Percentiles rank a stretch among this genome's conserved stretches.
These are phyloP conservation scores for Polyodon spathula DNA, from an alignment of 2,113 vertebrate species.

Conservation along the genomic window DNA sequence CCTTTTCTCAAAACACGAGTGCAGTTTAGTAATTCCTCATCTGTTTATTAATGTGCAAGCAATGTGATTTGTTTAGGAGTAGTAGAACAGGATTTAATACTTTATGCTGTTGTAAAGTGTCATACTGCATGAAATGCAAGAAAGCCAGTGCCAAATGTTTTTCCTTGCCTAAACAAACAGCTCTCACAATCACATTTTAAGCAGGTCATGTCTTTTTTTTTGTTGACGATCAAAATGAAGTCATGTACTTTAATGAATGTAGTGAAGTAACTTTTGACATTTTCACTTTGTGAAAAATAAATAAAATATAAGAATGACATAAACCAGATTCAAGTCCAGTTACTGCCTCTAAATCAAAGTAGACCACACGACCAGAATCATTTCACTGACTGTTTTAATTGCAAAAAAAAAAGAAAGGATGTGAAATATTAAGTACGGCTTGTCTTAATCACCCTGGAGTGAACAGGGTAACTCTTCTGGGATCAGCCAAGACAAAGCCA, in stretches of 20 bases:
- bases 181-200: background rate
- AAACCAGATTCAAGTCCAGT: background rate
- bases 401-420: no score
- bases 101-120: slow-evolving; percentile 2
- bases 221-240: slow-evolving; percentile 21
- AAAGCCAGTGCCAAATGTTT: slow-evolving; percentile 27
- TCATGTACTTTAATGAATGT: slow-evolving; percentile 21
- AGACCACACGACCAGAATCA: background rate
- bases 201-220: background rate
- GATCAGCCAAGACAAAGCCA: no score
- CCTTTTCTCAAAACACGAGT: background rate
- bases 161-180: slow-evolving; percentile 14
- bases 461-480: no score
- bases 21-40: background rate
- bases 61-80: background rate
- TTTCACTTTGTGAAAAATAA: slow-evolving; percentile 33
- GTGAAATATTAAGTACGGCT: no score
- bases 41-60: background rate
- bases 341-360: background rate
- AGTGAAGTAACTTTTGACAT: slow-evolving; percentile 33
- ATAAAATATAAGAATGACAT: slow-evolving; percentile 2
- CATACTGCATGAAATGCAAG: slow-evolving; percentile 27
- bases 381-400: no score
- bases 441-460: no score
- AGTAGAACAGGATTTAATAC: background rate